These are phyloP conservation scores for Phymatocera aterrima DNA, from an alignment of 2,888 invertebrate genomes.

Conservation along the genomic window DNA sequence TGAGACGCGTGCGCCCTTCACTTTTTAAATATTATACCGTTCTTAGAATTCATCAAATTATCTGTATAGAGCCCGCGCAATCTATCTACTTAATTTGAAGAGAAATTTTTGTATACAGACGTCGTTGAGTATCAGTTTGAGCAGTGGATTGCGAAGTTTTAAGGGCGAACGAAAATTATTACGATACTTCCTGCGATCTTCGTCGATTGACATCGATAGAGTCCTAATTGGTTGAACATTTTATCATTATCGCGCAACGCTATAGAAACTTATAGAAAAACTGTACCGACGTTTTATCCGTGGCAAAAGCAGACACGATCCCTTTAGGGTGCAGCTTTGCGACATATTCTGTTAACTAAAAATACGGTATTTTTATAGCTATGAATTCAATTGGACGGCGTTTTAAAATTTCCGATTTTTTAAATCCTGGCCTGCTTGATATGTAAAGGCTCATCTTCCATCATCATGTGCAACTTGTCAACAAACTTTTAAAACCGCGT, in stretches of 20 bases:
- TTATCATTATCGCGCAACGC: not conserved
- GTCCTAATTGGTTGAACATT: constrained; percentile 1
- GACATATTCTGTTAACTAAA: not conserved
- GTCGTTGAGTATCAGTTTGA: no score
- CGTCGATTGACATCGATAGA: not conserved
- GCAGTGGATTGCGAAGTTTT: no score
- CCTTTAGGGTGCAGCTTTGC: not conserved
- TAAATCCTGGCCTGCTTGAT: not conserved
- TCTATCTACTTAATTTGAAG: not conserved
- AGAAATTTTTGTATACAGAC: no score
- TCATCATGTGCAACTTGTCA: not conserved
- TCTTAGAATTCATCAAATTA: not conserved
- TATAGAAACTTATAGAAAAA: not conserved
- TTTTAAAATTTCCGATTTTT: not conserved
- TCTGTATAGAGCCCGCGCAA: not conserved
- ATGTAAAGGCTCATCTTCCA: not conserved
- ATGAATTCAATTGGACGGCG: not conserved
- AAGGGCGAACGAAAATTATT: not conserved
- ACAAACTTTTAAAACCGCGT: not conserved
- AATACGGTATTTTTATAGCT: not conserved
- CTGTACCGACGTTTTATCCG: not conserved
- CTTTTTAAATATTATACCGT: constrained; percentile 34
- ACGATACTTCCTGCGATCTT: not conserved
- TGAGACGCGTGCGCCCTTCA: constrained; percentile 64
- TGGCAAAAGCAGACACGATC: not conserved